phyloP scores from a whole-genome alignment of 2,888 invertebrate genomes.

The Leptopilina drosophilae region DNA sequence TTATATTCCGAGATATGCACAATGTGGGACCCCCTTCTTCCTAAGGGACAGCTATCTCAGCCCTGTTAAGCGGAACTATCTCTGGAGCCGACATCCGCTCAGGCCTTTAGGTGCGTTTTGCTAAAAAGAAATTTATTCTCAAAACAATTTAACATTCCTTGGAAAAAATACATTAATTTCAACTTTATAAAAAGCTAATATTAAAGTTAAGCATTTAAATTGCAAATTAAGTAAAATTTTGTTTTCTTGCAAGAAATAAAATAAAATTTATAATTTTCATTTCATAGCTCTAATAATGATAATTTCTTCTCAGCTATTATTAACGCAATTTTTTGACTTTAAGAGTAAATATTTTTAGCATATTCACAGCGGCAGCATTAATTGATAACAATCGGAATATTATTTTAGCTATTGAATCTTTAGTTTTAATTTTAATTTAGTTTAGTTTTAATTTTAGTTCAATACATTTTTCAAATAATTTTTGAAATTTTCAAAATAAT shows the following conservation, averaged over 20 bases:
- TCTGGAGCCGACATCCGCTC: slow-evolving; percentile 94
- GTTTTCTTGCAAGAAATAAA: background rate
- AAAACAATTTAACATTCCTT: slow-evolving; percentile 12
- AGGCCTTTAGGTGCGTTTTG: slow-evolving; percentile 90
- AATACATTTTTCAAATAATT: no score
- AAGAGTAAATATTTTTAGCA: slow-evolving; percentile 9
- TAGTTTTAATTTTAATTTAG: no score
- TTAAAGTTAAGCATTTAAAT: background rate
- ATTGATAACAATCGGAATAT: background rate
- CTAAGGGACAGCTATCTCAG: slow-evolving; percentile 93
- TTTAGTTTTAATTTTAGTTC: no score
- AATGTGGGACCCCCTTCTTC: slow-evolving; percentile 87
- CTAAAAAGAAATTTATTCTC: background rate
- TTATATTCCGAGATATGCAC: slow-evolving; percentile 81
- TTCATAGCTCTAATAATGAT: slow-evolving; percentile 2
- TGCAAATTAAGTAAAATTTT: background rate
- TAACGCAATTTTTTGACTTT: slow-evolving; percentile 5
- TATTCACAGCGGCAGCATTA: background rate
- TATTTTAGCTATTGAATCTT: background rate
- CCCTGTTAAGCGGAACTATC: slow-evolving; percentile 92
- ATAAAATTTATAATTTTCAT: background rate
- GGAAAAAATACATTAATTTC: background rate
- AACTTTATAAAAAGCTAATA: background rate
- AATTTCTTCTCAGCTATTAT: slow-evolving; percentile 15
- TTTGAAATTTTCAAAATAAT: no score